Percentiles rank a stretch among this genome's conserved stretches.
phyloP scores from a whole-genome alignment of 2,113 vertebrate genomes.

The Abramis brama region DNA sequence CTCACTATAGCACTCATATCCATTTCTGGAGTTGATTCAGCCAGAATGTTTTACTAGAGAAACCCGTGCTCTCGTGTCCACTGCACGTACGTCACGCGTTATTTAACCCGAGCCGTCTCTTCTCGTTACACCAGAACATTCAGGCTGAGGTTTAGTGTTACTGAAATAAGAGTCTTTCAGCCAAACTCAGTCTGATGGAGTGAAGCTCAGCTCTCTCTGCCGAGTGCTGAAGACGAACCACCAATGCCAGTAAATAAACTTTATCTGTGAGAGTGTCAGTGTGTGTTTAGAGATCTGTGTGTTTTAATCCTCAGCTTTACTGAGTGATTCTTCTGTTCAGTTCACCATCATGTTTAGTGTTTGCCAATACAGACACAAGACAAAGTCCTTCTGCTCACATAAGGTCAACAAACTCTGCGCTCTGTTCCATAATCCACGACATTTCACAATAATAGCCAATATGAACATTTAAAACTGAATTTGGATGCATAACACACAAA shows the following conservation, averaged over 20 bases:
- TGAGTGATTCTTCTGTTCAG: neutral
- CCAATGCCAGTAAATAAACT: too few relatives aligned
- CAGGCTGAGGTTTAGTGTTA: constrained; percentile 24
- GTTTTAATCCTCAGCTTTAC: too few relatives aligned
- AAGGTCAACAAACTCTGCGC: constrained; percentile 8
- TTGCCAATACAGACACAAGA: constrained; percentile 20
- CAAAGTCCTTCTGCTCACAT: constrained; percentile 30
- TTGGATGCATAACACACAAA: neutral
- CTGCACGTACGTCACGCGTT: neutral
- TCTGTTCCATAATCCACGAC: neutral
- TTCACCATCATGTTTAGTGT: constrained; percentile 13
- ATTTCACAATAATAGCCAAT: neutral
- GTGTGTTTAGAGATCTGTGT: too few relatives aligned
- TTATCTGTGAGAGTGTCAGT: neutral
- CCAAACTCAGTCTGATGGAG: neutral
- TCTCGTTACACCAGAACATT: neutral
- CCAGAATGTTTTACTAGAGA: neutral
- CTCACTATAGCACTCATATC: neutral
- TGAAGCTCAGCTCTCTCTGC: neutral
- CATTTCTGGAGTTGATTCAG: neutral
- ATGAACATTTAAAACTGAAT: neutral
- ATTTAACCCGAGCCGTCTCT: neutral
- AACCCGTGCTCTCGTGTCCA: too few relatives aligned
- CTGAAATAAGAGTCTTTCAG: constrained; percentile 12
- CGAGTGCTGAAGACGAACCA: neutral